These are phyloP conservation scores for Carcina quercana DNA, from an alignment of 2,888 invertebrate genomes.

Conservation along the genomic window DNA sequence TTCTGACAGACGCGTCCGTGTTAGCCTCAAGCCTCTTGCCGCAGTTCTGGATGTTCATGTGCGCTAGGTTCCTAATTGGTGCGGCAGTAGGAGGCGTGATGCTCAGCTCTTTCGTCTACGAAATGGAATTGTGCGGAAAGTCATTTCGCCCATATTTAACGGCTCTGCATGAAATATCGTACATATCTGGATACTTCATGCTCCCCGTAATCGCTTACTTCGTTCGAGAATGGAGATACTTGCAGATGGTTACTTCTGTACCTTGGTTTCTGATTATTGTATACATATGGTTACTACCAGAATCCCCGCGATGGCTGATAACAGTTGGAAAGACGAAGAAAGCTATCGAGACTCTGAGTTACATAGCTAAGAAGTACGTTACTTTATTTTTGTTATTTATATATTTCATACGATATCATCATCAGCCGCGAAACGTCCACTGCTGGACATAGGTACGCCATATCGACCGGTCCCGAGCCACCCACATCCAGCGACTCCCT, in stretches of 20 bases:
- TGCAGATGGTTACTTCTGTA: slow-evolving; percentile 79
- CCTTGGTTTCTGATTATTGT: slow-evolving; percentile 77
- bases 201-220: slow-evolving; percentile 78
- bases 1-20: slow-evolving; percentile 71
- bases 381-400: no score
- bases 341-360: slow-evolving; percentile 76
- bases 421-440: no score
- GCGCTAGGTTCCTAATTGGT: slow-evolving; percentile 81
- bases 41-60: slow-evolving; percentile 77
- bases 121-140: slow-evolving; percentile 79
- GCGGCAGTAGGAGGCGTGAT: slow-evolving; percentile 88
- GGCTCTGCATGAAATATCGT: slow-evolving; percentile 79
- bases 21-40: slow-evolving; percentile 70
- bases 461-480: no score
- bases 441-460: no score
- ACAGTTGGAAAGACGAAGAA: slow-evolving; percentile 79
- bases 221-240: slow-evolving; percentile 78
- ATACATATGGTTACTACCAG: slow-evolving; percentile 83
- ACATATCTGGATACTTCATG: slow-evolving; percentile 79
- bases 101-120: slow-evolving; percentile 83
- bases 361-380: slow-evolving; percentile 76
- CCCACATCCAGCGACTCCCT: no score
- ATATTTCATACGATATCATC: no score
- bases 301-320: slow-evolving; percentile 88
- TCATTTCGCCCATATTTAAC: slow-evolving; percentile 80